Evolutionary conservation across 1,140 invertebrate species (phyloP).

Genomic region (Drosophila melanica): DNA sequence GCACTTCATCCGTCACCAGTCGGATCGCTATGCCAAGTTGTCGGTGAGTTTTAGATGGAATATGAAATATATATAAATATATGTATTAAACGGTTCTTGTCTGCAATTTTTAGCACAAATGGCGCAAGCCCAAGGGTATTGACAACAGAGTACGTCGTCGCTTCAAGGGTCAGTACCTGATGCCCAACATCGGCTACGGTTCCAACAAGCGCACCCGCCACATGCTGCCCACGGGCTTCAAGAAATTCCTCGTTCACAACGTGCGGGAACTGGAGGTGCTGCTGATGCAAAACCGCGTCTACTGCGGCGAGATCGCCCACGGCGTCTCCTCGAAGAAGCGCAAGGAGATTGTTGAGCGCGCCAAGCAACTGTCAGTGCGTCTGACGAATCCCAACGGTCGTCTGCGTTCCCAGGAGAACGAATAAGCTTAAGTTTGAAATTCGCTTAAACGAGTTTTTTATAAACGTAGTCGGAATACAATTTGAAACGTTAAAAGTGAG

Average conservation of each 20-base stretch:
- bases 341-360: slow-evolving; percentile 97
- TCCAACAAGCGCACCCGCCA: slow-evolving; percentile 96
- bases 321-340: slow-evolving; percentile 98
- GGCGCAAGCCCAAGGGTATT: slow-evolving; percentile 93
- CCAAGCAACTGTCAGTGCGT: slow-evolving; percentile 97
- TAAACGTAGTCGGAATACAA: slow-evolving; percentile 71
- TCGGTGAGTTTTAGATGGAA: slow-evolving; percentile 87
- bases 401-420: slow-evolving; percentile 98
- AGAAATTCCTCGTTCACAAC: slow-evolving; percentile 90
- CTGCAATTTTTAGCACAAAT: slow-evolving; percentile 84
- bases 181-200: slow-evolving; percentile 99
- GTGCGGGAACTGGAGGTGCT: slow-evolving; percentile 96
- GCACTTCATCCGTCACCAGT: slow-evolving; percentile 98
- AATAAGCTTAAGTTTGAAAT: slow-evolving; percentile 88
- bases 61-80: background rate
- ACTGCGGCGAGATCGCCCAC: slow-evolving; percentile 98
- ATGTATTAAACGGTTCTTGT: background rate
- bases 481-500: slow-evolving; percentile 61
- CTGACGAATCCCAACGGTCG: slow-evolving; percentile 98
- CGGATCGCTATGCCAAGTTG: slow-evolving; percentile 97
- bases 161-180: slow-evolving; percentile 99
- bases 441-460: slow-evolving; percentile 54
- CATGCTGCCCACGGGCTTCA: slow-evolving; percentile 98
- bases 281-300: slow-evolving; percentile 99
- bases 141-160: slow-evolving; percentile 99